Percentiles rank a stretch among this genome's conserved stretches.
phyloP scores from a whole-genome alignment of 1,140 invertebrate genomes.

The Thereuonema tuberculata region DNA sequence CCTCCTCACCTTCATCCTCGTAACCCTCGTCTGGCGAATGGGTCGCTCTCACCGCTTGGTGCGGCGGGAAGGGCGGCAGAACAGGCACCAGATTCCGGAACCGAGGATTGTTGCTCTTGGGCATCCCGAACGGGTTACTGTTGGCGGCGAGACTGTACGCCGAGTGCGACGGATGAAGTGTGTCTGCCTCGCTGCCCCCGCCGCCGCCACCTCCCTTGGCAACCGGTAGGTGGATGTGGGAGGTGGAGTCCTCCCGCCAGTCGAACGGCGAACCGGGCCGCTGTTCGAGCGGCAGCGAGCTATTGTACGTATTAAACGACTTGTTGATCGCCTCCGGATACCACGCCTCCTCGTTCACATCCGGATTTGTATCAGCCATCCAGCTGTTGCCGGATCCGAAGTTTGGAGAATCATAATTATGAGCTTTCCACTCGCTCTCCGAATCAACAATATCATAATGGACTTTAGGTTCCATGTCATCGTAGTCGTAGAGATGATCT shows the following conservation, averaged over 20 bases:
- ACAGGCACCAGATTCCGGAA: conserved; percentile 11
- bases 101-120: background rate
- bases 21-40: conserved; percentile 80
- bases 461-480: background rate
- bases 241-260: too few relatives aligned
- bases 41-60: conserved; percentile 41
- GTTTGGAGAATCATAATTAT: background rate
- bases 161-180: background rate
- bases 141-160: background rate
- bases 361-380: background rate
- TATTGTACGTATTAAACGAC: background rate
- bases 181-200: background rate
- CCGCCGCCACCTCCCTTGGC: background rate
- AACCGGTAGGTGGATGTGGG: too few relatives aligned
- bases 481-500: background rate
- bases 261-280: too few relatives aligned
- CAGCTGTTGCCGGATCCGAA: too few relatives aligned
- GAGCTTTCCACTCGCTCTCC: background rate
- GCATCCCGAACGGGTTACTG: background rate
- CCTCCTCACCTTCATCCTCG: conserved; percentile 62
- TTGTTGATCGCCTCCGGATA: background rate
- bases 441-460: background rate
- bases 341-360: background rate
- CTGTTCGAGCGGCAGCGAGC: too few relatives aligned
- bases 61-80: conserved; percentile 17